These are phyloP conservation scores for Odontesthes bonariensis DNA, from an alignment of 2,113 vertebrate species.

Conservation along the genomic window DNA sequence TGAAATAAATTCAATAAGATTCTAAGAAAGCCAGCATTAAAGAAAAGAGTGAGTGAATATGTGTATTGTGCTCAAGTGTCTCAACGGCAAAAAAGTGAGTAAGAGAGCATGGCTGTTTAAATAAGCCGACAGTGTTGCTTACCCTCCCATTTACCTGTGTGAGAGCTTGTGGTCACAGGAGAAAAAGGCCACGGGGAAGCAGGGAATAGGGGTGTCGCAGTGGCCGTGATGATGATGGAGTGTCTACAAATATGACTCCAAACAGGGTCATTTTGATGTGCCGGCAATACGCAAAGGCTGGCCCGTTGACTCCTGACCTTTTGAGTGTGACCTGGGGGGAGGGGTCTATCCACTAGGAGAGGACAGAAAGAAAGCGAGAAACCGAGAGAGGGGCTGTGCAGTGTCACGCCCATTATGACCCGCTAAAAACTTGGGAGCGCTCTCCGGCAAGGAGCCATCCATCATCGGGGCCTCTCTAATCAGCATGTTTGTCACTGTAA, in stretches of 20 bases:
- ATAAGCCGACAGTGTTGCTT: conserved; percentile 74
- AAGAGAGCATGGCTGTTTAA: conserved; percentile 69
- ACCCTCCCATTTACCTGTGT: conserved; percentile 64
- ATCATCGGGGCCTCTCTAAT: conserved; percentile 88
- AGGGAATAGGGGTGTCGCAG: conserved; percentile 77
- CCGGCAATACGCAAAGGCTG: conserved; percentile 76
- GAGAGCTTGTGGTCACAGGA: conserved; percentile 64
- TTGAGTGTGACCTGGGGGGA: conserved; percentile 77
- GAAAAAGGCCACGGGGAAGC: conserved; percentile 73
- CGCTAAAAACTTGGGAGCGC: conserved; percentile 85
- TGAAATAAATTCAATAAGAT: conserved; percentile 72
- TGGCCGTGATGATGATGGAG: conserved; percentile 83
- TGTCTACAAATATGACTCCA: conserved; percentile 85
- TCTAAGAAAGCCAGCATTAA: conserved; percentile 56
- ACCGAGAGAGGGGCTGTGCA: conserved; percentile 82
- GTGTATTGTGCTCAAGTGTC: conserved; percentile 37
- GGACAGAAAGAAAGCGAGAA: conserved; percentile 68
- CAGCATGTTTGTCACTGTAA: conserved; percentile 89
- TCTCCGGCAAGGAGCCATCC: conserved; percentile 86
- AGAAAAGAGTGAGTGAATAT: conserved; percentile 35
- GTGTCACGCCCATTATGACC: conserved; percentile 86
- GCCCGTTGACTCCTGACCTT: conserved; percentile 86
- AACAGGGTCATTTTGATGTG: conserved; percentile 84
- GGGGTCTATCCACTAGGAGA: conserved; percentile 60
- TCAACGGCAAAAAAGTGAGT: conserved; percentile 51